Conservation (phyloP, 1,140 invertebrate species). For the Leguminivora glycinivorella region DNA sequence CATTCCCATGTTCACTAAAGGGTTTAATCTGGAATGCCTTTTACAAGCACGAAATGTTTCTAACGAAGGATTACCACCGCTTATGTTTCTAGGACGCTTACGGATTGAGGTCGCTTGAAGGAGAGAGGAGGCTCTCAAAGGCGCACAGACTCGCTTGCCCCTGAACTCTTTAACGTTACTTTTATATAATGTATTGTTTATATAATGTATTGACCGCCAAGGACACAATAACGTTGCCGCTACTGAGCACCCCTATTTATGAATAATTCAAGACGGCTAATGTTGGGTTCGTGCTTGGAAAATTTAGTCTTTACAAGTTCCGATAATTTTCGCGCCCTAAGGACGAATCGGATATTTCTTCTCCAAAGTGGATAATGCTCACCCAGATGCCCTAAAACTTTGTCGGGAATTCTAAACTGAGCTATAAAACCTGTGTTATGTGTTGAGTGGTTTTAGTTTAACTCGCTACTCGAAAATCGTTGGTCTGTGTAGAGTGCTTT, state of each 20-base stretch:
- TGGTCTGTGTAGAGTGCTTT: slow-evolving; percentile 11
- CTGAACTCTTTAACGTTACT: slow-evolving; percentile 20
- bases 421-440: slow-evolving; percentile 24
- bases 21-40: not conserved
- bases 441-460: slow-evolving; percentile 3
- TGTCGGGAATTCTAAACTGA: slow-evolving; percentile 15
- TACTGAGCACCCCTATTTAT: slow-evolving; percentile 37
- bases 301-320: slow-evolving; percentile 41
- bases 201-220: slow-evolving; percentile 22
- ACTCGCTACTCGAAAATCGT: slow-evolving; percentile 8
- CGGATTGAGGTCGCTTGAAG: slow-evolving; percentile 17
- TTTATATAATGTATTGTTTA: slow-evolving; percentile 23
- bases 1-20: not conserved
- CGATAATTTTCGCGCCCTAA: slow-evolving; percentile 34
- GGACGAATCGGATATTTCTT: slow-evolving; percentile 27
- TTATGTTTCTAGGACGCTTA: not conserved
- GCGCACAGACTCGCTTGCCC: not conserved
- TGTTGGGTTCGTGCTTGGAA: slow-evolving; percentile 48
- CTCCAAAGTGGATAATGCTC: slow-evolving; percentile 1
- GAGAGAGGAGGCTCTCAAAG: not conserved
- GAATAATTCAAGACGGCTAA: slow-evolving; percentile 52
- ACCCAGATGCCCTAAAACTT: slow-evolving; percentile 21
- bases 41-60: not conserved
- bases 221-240: slow-evolving; percentile 11
- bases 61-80: slow-evolving; percentile 17